Evolutionary conservation across 2,797 vertebrate genomes (phyloP), one percentile per base, ranked within the genome.

Genomic region (Sciurus vulgaris): DNA sequence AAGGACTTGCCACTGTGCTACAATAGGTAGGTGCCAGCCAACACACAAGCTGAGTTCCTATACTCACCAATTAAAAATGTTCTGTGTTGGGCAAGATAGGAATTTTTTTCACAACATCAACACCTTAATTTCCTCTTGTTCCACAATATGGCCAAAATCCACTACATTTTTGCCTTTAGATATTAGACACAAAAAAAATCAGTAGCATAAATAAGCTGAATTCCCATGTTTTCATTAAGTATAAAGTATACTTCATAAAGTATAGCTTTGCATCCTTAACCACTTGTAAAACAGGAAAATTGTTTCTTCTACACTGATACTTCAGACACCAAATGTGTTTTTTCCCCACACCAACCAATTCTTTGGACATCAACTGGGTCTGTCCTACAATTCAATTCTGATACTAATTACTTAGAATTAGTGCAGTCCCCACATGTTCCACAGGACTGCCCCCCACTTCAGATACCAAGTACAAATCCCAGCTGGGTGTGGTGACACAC

Each of bases 41-140:
- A 67, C n/a, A 87, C 35, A 93, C 41, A 95, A 12, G 44, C 65
- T 69, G 13, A 65, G 89, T 89, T 86, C 24, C 74, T 89, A 30
- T 61, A 93, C 41, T 86, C 74, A 96, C 26, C 69, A 77, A 77
- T 59, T 77, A 85, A 91, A 81, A 81, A 77, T 51, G 61, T 18
- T 95, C 67, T 89, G 74, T 78, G 41, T 92, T 86, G 76, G 91
- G 26, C 17, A 96, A 61, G 26, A 89, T 56, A 54, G 33, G 14
- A 95, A 82, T 61, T 73, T 86, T 86, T 44, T 89, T 67, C 70
- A 77, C 56, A 88, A 85, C 28, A 93, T 73, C 63, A 82, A 94
- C 14, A 93, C 15, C 22, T 72, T 85, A 89, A 86, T 72, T 93
- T 89, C 44, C 24, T 93, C 76, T 93, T 67, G 28, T 86, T 83